Base-by-base conservation (phyloP, 2,113 vertebrate genomes). In the Scatophagus argus region DNA sequence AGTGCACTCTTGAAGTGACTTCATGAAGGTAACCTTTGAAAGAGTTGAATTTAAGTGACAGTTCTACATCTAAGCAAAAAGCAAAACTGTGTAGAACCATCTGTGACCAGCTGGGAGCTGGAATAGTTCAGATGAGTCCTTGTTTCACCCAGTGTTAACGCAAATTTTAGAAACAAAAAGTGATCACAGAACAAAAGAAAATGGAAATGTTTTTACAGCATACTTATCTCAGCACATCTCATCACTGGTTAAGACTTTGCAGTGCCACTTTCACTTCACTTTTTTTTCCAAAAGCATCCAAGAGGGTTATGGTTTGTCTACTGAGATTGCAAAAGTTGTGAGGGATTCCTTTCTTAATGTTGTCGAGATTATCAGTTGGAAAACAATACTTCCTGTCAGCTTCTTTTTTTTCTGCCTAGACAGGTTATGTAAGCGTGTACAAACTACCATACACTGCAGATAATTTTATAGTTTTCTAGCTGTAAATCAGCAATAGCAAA, bases 21-120 rank as follows among this genome's bases (percentile, higher is more conserved):
- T 61, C 2, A 8, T 9, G 59, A 47, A n/a, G n/a, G 12, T 39
- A 62, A 43, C 34, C 23, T 47, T 58, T 25, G 60, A 61, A 39
- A 43, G 14, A 51, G 25, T 9, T 62, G 11, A 49, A 67, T 67
- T 51, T 46, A 34, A 83, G 61, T 62, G 61, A 49, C 59, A 69
- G 23, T 14, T 43, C n/a, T 72, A 47, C 74, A 69, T 64, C 64
- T 27, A 25, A 19, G 49, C 62, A 79, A 80, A 81, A 77, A 72
- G 60, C 54, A 74, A 55, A 79, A 31, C 72, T 59, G 74, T 74
- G 83, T 78, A 41, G 77, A 70, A 55, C 9, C 43, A 29, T 73
- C 38, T 67, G 49, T 47, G 39, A 65, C 12, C 19, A 36, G 32
- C 25, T 27, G 3, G 10, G 32, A 43, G 41, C 31, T 23, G 41